phyloP scores from a whole-genome alignment of 2,113 vertebrate species.

The Cricetomys ansorgei region DNA sequence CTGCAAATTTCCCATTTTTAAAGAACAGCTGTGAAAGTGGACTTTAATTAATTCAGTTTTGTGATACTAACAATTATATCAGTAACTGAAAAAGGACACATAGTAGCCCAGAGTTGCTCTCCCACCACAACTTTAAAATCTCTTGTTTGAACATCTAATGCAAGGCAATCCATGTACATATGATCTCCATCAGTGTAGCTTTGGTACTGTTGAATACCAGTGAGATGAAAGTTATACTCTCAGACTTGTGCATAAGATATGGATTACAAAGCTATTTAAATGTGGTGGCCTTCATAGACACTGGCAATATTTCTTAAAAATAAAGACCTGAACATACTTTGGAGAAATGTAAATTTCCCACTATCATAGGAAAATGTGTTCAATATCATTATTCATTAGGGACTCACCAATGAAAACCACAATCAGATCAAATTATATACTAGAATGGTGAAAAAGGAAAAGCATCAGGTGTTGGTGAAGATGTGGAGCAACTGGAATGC shows the following conservation, averaged over 20 bases:
- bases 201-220: not conserved
- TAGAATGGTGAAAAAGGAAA: slow-evolving; percentile 21
- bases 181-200: not conserved
- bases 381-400: slow-evolving; percentile 16
- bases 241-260: not conserved
- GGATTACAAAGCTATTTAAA: not conserved
- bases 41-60: slow-evolving; percentile 14
- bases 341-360: not conserved
- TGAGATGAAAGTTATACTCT: not conserved
- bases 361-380: slow-evolving; percentile 11
- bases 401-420: slow-evolving; percentile 33
- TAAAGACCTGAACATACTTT: not conserved
- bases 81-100: not conserved
- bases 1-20: not conserved
- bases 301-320: slow-evolving; percentile 2
- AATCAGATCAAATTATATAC: slow-evolving; percentile 26
- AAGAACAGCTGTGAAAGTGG: not conserved
- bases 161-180: not conserved
- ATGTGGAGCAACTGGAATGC: not conserved
- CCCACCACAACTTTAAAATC: not conserved
- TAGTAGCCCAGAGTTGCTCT: not conserved
- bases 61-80: not conserved
- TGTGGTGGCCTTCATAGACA: not conserved
- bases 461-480: not conserved
- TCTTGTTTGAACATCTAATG: slow-evolving; percentile 33